Evolutionary conservation across 2,888 invertebrate species (phyloP).

Genomic region (Aspidiotus rigidus): DNA sequence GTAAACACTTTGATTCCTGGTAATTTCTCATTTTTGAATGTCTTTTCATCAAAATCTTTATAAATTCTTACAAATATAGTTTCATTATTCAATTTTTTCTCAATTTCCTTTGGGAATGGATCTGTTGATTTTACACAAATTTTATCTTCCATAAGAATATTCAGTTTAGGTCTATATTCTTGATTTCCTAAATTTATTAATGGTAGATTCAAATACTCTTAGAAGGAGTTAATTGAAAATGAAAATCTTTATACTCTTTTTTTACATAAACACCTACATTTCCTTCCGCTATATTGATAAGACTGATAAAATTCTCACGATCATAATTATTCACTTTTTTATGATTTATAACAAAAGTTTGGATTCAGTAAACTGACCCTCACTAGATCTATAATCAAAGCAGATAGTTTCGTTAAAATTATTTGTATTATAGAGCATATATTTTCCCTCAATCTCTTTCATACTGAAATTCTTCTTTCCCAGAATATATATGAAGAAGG

Average conservation of each 20-base stretch:
- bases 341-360: constrained; percentile 4
- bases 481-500: constrained; percentile 12
- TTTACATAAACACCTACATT: constrained; percentile 13
- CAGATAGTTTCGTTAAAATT: constrained; percentile 2
- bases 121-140: constrained; percentile 11
- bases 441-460: constrained; percentile 2
- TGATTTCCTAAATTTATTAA: constrained; percentile 13
- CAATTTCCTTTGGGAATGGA: constrained; percentile 12
- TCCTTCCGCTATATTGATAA: constrained; percentile 10
- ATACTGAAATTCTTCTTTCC: constrained; percentile 4
- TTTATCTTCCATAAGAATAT: constrained; percentile 10
- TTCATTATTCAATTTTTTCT: constrained; percentile 8
- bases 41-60: constrained; percentile 5
- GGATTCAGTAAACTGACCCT: constrained; percentile 4
- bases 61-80: neutral
- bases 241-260: constrained; percentile 6
- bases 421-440: constrained; percentile 3
- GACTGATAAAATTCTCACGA: neutral
- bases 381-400: constrained; percentile 4
- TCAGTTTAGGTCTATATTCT: constrained; percentile 13
- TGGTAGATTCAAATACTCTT: constrained; percentile 10
- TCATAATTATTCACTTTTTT: constrained; percentile 4
- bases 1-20: constrained; percentile 9
- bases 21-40: constrained; percentile 12
- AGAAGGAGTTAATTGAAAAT: constrained; percentile 4